Percentiles rank a stretch among this genome's conserved stretches.
These are phyloP conservation scores for Ophion slaviceki DNA, from an alignment of 2,888 invertebrate species.

Conservation along the genomic window DNA sequence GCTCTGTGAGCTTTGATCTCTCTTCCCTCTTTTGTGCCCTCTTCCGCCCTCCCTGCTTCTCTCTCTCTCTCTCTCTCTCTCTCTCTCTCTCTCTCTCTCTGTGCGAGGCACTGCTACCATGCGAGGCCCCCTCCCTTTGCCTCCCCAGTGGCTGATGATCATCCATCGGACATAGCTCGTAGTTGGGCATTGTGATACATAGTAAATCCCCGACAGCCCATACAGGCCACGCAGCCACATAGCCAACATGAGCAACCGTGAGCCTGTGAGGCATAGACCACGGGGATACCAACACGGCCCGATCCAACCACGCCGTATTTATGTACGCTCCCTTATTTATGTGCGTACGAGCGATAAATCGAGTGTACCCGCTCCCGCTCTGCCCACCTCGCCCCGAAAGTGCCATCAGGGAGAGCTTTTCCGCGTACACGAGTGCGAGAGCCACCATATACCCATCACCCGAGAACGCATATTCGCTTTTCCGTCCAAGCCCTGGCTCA, in stretches of 20 bases:
- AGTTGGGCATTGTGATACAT: conserved; percentile 59
- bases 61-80: conserved; percentile 1
- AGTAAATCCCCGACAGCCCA: conserved; percentile 58
- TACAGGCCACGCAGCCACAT: conserved; percentile 24
- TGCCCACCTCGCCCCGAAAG: conserved; percentile 33
- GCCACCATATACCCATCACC: conserved; percentile 35
- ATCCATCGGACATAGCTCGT: conserved; percentile 59
- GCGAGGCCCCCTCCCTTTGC: conserved; percentile 2
- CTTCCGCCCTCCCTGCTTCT: not conserved
- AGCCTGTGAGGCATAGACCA: conserved; percentile 57
- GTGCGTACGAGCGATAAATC: conserved; percentile 71
- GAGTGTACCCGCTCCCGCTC: conserved; percentile 42
- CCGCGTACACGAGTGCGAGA: conserved; percentile 51
- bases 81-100: conserved; percentile 7
- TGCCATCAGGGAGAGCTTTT: conserved; percentile 62
- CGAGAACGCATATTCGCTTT: conserved; percentile 50
- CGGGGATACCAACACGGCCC: conserved; percentile 19
- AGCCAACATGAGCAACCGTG: conserved; percentile 40
- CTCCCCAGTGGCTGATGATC: conserved; percentile 39
- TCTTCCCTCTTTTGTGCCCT: conserved; percentile 14
- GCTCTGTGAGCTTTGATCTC: too few relatives aligned
- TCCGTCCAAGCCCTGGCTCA: conserved; percentile 18
- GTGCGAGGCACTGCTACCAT: conserved; percentile 2
- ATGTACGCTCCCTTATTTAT: conserved; percentile 73
- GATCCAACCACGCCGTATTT: conserved; percentile 67